Conservation (phyloP, 2,888 invertebrate genomes). For the Aphodius sticticus region DNA sequence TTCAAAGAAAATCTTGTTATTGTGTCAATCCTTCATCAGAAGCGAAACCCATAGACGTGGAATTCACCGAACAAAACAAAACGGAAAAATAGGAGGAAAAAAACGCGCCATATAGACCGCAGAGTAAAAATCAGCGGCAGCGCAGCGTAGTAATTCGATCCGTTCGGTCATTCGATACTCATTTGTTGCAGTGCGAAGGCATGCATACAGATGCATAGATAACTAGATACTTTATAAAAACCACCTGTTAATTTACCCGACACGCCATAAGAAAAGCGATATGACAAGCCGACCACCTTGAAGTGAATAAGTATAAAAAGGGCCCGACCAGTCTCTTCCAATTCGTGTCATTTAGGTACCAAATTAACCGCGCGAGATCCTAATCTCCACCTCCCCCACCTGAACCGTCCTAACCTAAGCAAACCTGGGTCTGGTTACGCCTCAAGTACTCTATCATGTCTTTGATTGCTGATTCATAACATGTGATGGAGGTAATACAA, state of each 20-base stretch:
- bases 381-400: constrained; percentile 31
- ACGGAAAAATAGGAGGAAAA: background rate
- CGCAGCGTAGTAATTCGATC: constrained; percentile 29
- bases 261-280: constrained; percentile 41
- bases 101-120: constrained; percentile 28
- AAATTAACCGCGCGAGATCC: constrained; percentile 48
- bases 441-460: background rate
- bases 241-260: constrained; percentile 46
- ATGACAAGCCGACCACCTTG: constrained; percentile 47
- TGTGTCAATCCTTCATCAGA: background rate
- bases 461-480: background rate
- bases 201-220: constrained; percentile 48
- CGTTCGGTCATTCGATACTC: constrained; percentile 42
- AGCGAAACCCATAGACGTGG: background rate
- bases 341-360: constrained; percentile 48
- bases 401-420: background rate
- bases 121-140: constrained; percentile 33
- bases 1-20: background rate
- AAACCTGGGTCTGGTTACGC: constrained; percentile 14
- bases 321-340: constrained; percentile 44
- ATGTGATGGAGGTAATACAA: no score
- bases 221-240: constrained; percentile 47
- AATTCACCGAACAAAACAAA: background rate
- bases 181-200: constrained; percentile 46
- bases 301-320: constrained; percentile 38